Conservation (phyloP, 2,888 invertebrate genomes). For the Lutraria lutraria region DNA sequence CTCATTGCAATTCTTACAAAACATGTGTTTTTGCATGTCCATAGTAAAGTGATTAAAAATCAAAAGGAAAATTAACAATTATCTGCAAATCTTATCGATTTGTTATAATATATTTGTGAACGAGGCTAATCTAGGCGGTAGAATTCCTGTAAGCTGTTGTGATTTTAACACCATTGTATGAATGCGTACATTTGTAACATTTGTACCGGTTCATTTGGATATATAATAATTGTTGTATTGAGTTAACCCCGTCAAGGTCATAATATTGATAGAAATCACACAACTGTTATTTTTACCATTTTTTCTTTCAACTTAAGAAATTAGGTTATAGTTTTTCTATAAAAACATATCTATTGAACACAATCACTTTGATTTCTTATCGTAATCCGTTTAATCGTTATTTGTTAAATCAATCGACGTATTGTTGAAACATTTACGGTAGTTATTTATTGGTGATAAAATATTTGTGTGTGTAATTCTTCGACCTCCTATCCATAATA, state of each 20-base stretch:
- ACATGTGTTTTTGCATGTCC: too few relatives aligned
- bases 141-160: too few relatives aligned
- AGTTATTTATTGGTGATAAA: constrained; percentile 26
- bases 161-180: too few relatives aligned
- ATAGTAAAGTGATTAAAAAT: too few relatives aligned
- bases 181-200: too few relatives aligned
- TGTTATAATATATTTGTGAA: too few relatives aligned
- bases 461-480: constrained; percentile 44
- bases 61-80: too few relatives aligned
- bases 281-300: constrained; percentile 36
- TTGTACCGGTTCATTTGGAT: neutral
- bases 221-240: constrained; percentile 2
- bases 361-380: constrained; percentile 30
- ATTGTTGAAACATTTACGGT: constrained; percentile 16
- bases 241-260: neutral
- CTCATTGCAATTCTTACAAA: too few relatives aligned
- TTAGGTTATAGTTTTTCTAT: constrained; percentile 18
- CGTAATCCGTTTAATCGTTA: constrained; percentile 23
- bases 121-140: too few relatives aligned
- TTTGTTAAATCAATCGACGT: constrained; percentile 12
- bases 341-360: constrained; percentile 17
- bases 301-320: constrained; percentile 20
- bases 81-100: too few relatives aligned
- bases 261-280: constrained; percentile 27
- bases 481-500: constrained; percentile 23